Evolutionary conservation across 2,888 invertebrate genomes (phyloP).

Genomic region (Sesia bembeciformis): DNA sequence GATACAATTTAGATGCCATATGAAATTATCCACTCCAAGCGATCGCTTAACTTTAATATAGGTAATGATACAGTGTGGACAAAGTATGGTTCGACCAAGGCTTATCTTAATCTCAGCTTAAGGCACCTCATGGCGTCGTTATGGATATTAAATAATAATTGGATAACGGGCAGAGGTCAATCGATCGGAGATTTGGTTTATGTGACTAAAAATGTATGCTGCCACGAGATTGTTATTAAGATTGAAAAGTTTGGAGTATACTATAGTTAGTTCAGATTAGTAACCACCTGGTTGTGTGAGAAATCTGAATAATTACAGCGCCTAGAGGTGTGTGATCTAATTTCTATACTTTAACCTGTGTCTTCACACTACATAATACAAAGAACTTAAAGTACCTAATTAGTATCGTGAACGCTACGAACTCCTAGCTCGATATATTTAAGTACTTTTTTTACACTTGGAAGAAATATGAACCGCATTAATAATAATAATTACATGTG

Average conservation of each 20-base stretch:
- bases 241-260: neutral
- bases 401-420: no score
- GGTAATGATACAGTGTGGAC: slow-evolving; percentile 61
- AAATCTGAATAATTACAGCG: no score
- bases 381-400: no score
- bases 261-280: neutral
- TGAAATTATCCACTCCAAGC: slow-evolving; percentile 35
- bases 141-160: slow-evolving; percentile 66
- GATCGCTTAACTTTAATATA: slow-evolving; percentile 45
- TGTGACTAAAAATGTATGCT: neutral
- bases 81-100: slow-evolving; percentile 16
- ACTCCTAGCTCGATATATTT: no score
- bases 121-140: slow-evolving; percentile 46
- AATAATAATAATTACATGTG: no score
- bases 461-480: no score
- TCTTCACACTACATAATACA: no score
- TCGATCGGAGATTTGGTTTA: slow-evolving; percentile 33
- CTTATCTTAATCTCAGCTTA: slow-evolving; percentile 66
- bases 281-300: neutral
- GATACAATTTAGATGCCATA: slow-evolving; percentile 62
- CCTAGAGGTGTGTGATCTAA: no score
- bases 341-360: no score
- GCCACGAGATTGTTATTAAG: neutral
- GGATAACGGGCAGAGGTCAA: slow-evolving; percentile 58
- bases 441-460: no score